Evolutionary conservation across 2,797 vertebrate species (phyloP).

Genomic region (Pipistrellus pygmaeus): DNA sequence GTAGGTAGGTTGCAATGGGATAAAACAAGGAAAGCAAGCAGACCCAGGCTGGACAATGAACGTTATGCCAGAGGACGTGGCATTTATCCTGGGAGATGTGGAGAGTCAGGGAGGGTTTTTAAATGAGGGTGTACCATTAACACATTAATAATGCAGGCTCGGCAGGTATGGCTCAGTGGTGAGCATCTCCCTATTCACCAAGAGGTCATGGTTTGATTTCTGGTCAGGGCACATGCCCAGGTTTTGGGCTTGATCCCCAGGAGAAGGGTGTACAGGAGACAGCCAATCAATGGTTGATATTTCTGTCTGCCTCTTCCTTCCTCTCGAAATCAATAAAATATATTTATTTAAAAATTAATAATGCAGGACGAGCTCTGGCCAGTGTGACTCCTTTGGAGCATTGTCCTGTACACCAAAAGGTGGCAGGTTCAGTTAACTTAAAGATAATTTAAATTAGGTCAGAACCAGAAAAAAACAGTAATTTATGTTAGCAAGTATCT

Average conservation of each 20-base stretch:
- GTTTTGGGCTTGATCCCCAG: no score
- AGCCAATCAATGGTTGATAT: no score
- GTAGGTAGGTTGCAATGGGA: background rate
- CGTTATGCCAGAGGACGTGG: background rate
- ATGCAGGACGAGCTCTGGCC: background rate
- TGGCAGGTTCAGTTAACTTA: background rate
- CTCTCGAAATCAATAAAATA: no score
- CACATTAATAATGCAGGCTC: background rate
- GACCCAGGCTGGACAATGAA: background rate
- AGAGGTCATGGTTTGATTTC: background rate
- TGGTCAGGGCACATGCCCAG: no score
- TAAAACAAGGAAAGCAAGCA: background rate
- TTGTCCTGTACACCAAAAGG: background rate
- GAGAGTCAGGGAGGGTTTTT: background rate
- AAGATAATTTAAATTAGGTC: conserved; percentile 26
- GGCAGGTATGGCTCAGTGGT: background rate
- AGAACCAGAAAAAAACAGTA: background rate
- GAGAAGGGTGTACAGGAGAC: no score
- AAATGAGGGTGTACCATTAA: background rate
- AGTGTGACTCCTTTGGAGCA: background rate
- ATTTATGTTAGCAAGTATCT: conserved; percentile 33
- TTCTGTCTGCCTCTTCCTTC: no score
- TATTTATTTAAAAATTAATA: background rate
- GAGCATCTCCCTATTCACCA: background rate
- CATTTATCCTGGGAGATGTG: background rate